Conservation (phyloP, 2,113 vertebrate genomes). For the Silurus glanis region DNA sequence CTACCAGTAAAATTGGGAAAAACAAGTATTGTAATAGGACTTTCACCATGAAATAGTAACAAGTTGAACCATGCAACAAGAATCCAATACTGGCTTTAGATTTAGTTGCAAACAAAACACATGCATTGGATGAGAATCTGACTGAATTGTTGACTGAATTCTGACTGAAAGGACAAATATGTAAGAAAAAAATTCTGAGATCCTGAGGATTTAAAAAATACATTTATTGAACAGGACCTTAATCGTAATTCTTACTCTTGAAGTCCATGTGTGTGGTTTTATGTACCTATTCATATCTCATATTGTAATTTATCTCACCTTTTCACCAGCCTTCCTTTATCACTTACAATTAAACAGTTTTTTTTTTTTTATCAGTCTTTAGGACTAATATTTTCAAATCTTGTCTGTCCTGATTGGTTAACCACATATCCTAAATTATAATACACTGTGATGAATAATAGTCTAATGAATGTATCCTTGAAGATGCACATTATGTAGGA, state of each 20-base stretch:
- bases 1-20: conserved; percentile 45
- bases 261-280: background rate
- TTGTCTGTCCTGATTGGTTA: background rate
- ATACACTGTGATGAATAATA: background rate
- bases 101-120: background rate
- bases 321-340: background rate
- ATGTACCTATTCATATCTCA: background rate
- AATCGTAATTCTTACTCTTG: background rate
- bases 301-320: background rate
- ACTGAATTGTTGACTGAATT: no score
- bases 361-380: background rate
- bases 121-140: background rate
- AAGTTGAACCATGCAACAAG: background rate
- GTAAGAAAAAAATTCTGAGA: background rate
- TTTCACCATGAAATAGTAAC: background rate
- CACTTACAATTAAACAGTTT: background rate
- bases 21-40: background rate
- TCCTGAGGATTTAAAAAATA: background rate
- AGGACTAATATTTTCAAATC: background rate
- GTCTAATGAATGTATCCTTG: background rate
- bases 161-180: background rate
- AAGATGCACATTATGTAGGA: background rate
- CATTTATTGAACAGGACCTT: background rate
- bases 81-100: background rate
- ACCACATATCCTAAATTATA: background rate